phyloP scores from a whole-genome alignment of 2,797 vertebrate species.

The Falco peregrinus region DNA sequence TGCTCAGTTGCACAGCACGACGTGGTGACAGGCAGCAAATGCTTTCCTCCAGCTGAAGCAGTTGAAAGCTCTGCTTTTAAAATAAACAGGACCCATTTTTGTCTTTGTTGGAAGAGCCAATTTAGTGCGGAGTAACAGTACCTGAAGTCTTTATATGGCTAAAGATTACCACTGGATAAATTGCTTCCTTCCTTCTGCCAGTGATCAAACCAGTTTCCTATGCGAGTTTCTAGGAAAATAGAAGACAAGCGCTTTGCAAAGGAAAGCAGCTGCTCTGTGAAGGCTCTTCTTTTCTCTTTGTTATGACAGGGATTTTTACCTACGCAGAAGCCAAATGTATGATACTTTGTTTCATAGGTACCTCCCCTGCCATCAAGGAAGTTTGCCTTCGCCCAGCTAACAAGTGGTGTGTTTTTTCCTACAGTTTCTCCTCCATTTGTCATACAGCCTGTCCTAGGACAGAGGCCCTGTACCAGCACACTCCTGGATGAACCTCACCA shows the following conservation, averaged over 20 bases:
- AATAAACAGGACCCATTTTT: background rate
- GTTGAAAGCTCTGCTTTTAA: background rate
- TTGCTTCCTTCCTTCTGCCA: background rate
- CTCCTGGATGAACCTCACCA: background rate
- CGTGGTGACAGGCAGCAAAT: background rate
- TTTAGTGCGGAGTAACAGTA: background rate
- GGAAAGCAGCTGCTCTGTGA: background rate
- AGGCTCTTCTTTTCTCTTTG: background rate
- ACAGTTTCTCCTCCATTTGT: background rate
- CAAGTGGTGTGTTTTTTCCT: background rate
- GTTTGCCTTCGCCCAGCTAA: background rate
- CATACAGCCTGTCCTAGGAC: background rate
- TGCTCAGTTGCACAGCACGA: background rate
- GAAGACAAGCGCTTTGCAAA: background rate
- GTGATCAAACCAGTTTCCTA: background rate
- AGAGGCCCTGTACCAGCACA: background rate
- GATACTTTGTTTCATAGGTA: background rate
- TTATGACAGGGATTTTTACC: background rate
- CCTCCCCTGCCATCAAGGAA: background rate
- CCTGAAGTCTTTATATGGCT: background rate
- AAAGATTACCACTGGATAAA: background rate
- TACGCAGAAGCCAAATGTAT: background rate
- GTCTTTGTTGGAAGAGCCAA: background rate
- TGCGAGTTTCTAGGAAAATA: background rate
- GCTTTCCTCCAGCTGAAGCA: background rate